Conservation (phyloP, 1,140 invertebrate genomes). For the Zelostemma sp. region DNA sequence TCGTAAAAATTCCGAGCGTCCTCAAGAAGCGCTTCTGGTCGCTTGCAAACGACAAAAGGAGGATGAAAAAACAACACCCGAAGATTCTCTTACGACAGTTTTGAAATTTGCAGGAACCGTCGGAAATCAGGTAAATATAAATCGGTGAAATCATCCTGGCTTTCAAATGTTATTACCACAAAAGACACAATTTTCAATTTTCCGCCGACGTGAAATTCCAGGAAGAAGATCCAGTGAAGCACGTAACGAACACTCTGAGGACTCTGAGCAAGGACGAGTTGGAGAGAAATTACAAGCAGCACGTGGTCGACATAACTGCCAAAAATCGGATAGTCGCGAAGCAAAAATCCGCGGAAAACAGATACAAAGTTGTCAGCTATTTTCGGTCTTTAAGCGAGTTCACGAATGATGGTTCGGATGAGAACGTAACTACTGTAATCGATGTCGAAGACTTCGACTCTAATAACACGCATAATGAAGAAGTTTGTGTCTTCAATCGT, state of each 20-base stretch:
- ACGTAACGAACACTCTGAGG: conserved; percentile 56
- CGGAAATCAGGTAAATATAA: conserved; percentile 61
- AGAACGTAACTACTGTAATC: conserved; percentile 55
- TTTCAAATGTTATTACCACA: too few relatives aligned
- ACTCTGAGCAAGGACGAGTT: conserved; percentile 52
- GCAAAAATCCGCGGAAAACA: conserved; percentile 45
- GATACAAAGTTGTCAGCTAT: conserved; percentile 60
- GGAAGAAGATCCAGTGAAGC: conserved; percentile 63
- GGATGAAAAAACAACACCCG: conserved; percentile 22
- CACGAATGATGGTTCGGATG: conserved; percentile 18
- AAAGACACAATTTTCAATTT: too few relatives aligned
- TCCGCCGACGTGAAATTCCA: conserved; percentile 29
- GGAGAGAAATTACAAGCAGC: conserved; percentile 62
- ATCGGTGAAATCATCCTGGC: too few relatives aligned
- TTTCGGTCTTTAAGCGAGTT: conserved; percentile 50
- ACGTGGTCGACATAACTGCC: conserved; percentile 60
- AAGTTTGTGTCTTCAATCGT: conserved; percentile 22
- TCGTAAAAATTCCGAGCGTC: conserved; percentile 71
- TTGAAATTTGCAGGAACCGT: conserved; percentile 73
- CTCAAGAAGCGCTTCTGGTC: conserved; percentile 70
- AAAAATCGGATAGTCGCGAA: conserved; percentile 48
- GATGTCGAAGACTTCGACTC: conserved; percentile 62
- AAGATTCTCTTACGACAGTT: conserved; percentile 61
- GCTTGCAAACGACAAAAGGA: conserved; percentile 71
- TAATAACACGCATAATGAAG: background rate